Base-by-base conservation (phyloP, 2,113 vertebrate species). In the Otolemur garnettii region DNA sequence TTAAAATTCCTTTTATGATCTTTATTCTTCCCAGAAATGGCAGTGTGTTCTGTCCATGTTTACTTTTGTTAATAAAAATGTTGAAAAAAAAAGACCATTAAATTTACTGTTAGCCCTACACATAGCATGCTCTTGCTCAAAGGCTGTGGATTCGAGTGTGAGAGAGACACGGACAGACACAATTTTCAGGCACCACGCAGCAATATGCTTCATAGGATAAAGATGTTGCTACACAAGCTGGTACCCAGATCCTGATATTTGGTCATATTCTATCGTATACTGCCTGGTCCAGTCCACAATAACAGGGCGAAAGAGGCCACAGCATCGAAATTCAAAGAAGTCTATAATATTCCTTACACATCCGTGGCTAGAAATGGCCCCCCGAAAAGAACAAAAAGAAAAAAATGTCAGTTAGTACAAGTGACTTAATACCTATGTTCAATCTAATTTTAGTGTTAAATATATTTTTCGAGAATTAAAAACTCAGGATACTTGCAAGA, bases 301-400 rank as follows among this genome's bases (percentile, higher is more conserved):
- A 97, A 99, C 99, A 87, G 99, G 99, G 97, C 99, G 99, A 98
- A 99, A 99, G 97, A 99, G 99, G 97, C 99, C 99, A 96, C 99
- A 99, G 98, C 99, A 99, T 98, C 99, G 99, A 98, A 99, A 99
- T 99, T 99, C 99, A 97, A 99, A 99, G 99, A 99, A 99, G 98
- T 99, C 99, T 98, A 99, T 99, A 98, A 99, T 98, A 98, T 99
- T 99, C 97, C 99, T 98, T 98, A 99, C 92, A 98, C 99, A 99
- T 96, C 99, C 99, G 33, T 99, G 99, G 98, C 99, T 99, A 96
- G 66, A 98, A 97, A 21, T 17, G 30, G 35, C 35, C 72, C 60
- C 72, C 83, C 55, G 75, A 18, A 90, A 45, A 84, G 95, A 95
- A 74, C 71, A 78, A 17, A 90, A 45, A 84, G 95, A 95, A 74